phyloP scores from a whole-genome alignment of 2,113 vertebrate species.

The Hemiscyllium ocellatum region DNA sequence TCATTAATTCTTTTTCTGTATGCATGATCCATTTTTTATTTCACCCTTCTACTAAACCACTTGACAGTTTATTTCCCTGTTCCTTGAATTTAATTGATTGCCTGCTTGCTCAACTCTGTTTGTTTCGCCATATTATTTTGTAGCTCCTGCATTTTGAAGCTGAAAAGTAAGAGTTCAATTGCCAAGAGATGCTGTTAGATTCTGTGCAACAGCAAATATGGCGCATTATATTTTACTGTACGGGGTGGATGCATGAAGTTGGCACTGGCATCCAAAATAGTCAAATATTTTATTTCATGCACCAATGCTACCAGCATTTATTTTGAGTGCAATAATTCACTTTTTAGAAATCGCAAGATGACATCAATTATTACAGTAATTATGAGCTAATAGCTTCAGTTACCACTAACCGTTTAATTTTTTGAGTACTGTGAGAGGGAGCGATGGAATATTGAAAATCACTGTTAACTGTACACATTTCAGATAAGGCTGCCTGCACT shows the following conservation, averaged over 20 bases:
- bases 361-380: slow-evolving; percentile 10
- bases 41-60: not conserved
- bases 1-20: not conserved
- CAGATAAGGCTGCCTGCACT: not conserved
- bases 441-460: not conserved
- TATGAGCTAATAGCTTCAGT: not conserved
- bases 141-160: not conserved
- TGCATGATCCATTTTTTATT: not conserved
- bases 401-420: not conserved
- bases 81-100: not conserved
- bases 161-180: not conserved
- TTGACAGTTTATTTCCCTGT: not conserved
- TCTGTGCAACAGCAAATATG: not conserved
- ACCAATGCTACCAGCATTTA: not conserved
- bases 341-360: not conserved
- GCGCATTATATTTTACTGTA: not conserved
- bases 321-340: not conserved
- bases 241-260: not conserved
- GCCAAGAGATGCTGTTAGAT: not conserved
- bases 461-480: not conserved
- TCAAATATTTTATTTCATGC: not conserved
- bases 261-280: not conserved
- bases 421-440: not conserved
- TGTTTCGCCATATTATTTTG: not conserved
- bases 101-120: not conserved